Evolutionary conservation across 2,113 vertebrate genomes (phyloP).

Genomic region (Austrofundulus limnaeus): DNA sequence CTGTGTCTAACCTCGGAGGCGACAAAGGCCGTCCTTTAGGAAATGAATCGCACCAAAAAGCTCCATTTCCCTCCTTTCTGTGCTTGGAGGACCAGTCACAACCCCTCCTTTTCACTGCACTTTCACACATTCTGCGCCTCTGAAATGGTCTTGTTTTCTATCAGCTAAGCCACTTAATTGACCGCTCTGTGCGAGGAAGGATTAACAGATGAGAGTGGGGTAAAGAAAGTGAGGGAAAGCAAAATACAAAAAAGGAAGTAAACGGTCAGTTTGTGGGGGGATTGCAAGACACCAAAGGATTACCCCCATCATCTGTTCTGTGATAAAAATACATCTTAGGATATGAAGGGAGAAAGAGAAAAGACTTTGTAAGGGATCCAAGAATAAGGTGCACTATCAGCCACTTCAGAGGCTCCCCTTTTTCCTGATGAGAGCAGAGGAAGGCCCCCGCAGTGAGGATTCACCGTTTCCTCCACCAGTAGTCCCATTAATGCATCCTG

Average conservation of each 20-base stretch:
- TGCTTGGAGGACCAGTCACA: constrained; percentile 43
- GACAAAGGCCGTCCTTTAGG: constrained; percentile 34
- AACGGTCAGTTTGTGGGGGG: constrained; percentile 47
- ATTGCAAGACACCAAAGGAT: constrained; percentile 61
- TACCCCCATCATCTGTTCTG: constrained; percentile 60
- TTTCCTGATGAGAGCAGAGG: constrained; percentile 59
- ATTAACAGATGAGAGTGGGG: constrained; percentile 57
- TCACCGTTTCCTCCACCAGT: constrained; percentile 64
- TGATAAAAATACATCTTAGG: constrained; percentile 72
- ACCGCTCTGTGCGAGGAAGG: constrained; percentile 46
- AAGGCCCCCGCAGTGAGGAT: constrained; percentile 65
- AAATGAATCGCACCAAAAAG: constrained; percentile 38
- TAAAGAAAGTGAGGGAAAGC: constrained; percentile 41
- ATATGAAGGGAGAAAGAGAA: constrained; percentile 47
- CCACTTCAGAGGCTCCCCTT: constrained; percentile 52
- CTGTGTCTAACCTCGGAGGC: constrained; percentile 24
- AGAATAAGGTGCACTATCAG: constrained; percentile 71
- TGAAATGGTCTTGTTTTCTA: constrained; percentile 55
- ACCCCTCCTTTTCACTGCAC: constrained; percentile 46
- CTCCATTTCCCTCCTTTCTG: constrained; percentile 53
- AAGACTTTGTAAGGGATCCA: constrained; percentile 71
- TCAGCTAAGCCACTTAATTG: constrained; percentile 67
- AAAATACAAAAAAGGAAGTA: constrained; percentile 68
- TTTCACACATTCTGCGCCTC: constrained; percentile 59
- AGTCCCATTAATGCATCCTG: constrained; percentile 40